A percentile compares a stretch with the other conserved stretches of the same genome.
phyloP scores from a whole-genome alignment of 2,888 invertebrate species.

The Acleris holmiana region DNA sequence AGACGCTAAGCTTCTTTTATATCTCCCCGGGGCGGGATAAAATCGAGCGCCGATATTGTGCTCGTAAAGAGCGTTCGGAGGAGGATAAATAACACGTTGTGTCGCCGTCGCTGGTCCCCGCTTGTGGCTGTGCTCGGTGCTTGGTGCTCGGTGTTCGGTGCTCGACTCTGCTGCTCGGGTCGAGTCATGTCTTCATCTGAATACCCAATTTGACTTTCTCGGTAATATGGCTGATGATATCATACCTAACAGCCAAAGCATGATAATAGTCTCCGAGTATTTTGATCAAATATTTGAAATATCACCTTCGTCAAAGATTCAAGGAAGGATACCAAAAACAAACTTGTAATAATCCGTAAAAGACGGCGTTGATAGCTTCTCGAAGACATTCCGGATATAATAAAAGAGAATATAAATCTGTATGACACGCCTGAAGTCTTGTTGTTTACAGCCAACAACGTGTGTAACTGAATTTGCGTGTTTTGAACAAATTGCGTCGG shows the following conservation, averaged over 20 bases:
- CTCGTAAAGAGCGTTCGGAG: conserved; percentile 68
- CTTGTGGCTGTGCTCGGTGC: conserved; percentile 28
- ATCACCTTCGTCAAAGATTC: conserved; percentile 8
- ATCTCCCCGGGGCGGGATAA: conserved; percentile 65
- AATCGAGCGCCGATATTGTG: conserved; percentile 70
- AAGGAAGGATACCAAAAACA: conserved; percentile 7
- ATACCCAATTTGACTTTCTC: conserved; percentile 25
- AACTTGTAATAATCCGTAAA: conserved; percentile 27
- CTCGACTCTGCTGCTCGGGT: conserved; percentile 5
- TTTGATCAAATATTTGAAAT: conserved; percentile 10
- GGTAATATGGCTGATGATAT: conserved; percentile 15
- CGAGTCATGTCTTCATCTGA: conserved; percentile 20
- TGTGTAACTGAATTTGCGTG: conserved; percentile 59
- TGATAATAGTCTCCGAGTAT: background rate
- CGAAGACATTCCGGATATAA: conserved; percentile 18
- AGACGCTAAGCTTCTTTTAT: conserved; percentile 60
- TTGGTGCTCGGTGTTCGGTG: conserved; percentile 4
- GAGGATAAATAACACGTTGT: conserved; percentile 72
- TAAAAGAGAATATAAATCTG: conserved; percentile 32
- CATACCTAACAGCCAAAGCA: background rate
- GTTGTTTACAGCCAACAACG: conserved; percentile 46
- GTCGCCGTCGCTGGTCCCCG: conserved; percentile 49
- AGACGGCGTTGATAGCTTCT: conserved; percentile 16
- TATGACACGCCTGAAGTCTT: conserved; percentile 12
- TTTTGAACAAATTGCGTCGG: conserved; percentile 62